Base-by-base conservation (phyloP, 2,797 vertebrate species). In the Champsocephalus esox region DNA sequence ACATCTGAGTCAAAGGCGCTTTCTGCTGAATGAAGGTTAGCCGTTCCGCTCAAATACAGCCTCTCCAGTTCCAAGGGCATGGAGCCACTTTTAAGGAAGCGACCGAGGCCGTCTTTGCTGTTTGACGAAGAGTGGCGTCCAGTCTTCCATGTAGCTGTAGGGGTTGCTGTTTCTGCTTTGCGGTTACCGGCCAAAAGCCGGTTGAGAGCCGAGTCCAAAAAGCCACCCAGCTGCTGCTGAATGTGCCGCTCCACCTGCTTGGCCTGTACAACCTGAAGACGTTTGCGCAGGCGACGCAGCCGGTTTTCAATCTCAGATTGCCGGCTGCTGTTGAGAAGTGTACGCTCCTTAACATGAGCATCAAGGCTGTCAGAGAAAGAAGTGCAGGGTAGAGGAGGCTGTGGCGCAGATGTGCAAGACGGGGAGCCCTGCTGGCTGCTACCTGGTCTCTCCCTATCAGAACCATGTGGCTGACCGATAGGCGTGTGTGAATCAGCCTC, bases 161-260 rank as follows among this genome's bases (percentile, higher is more conserved):
- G 76, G 5, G 84, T 77, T 0, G 80, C 67, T 0, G 79, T 51
- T 24, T 94, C 92, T 0, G 85, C 94, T 86, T 88, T 96, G 91
- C 90, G 94, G 90, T 92, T 95, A 67, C 89, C 68, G 75, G 80
- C 91, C 85, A 68, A 93, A 19, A 97, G 92, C 74, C 95, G 96
- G 88, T 89, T 96, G 63, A 96, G 93, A 64, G 97, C 95, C 19
- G 95, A 95, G 92, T 97, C 97, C 91, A 98, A 92, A 92, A 99
- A 97, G 74, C 98, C 97, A 1, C 96, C 95, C 63, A 99, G 89
- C 90, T 99, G 98, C 86, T 99, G 97, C 82, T 98, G 97, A 65
- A 99, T 95, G 85, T 99, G 98, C 0, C 98, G 96, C 90, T 99
- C 98, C 81, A 99, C 97, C 91, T 99, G 98, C 90, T 99, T 99